Evolutionary conservation across 2,888 invertebrate genomes (phyloP).

Genomic region (Eucera pruinosa): DNA sequence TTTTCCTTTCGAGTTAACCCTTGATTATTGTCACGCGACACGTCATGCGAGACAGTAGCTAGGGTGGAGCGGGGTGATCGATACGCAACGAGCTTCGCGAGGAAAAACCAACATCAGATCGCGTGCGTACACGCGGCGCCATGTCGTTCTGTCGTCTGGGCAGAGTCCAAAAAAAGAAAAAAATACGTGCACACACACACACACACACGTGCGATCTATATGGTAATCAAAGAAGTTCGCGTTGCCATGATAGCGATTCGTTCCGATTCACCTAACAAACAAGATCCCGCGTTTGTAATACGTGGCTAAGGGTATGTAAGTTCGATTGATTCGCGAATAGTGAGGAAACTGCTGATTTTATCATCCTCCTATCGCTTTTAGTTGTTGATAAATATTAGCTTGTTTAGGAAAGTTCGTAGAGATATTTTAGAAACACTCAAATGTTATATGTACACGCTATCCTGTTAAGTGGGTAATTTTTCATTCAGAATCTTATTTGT

Average conservation of each 20-base stretch:
- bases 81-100: conserved; percentile 52
- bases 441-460: too few species aligned
- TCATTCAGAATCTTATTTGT: too few species aligned
- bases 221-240: conserved; percentile 70
- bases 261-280: conserved; percentile 64
- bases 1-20: conserved; percentile 59
- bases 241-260: conserved; percentile 74
- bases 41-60: conserved; percentile 61
- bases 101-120: conserved; percentile 57
- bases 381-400: neutral
- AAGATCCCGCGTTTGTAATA: neutral
- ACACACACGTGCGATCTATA: conserved; percentile 69
- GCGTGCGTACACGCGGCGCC: conserved; percentile 59
- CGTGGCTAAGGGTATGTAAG: neutral
- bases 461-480: too few species aligned
- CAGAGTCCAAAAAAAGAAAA: conserved; percentile 29
- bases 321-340: conserved; percentile 21
- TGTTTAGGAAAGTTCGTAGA: too few species aligned
- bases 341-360: neutral
- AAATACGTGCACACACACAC: neutral
- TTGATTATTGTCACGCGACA: conserved; percentile 72
- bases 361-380: neutral
- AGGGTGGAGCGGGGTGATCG: conserved; percentile 55
- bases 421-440: too few species aligned
- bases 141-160: conserved; percentile 30